A percentile compares a stretch with the other conserved stretches of the same genome.
Evolutionary conservation across 2,888 invertebrate genomes (phyloP).

Genomic region (Leptinotarsa tumamoca): DNA sequence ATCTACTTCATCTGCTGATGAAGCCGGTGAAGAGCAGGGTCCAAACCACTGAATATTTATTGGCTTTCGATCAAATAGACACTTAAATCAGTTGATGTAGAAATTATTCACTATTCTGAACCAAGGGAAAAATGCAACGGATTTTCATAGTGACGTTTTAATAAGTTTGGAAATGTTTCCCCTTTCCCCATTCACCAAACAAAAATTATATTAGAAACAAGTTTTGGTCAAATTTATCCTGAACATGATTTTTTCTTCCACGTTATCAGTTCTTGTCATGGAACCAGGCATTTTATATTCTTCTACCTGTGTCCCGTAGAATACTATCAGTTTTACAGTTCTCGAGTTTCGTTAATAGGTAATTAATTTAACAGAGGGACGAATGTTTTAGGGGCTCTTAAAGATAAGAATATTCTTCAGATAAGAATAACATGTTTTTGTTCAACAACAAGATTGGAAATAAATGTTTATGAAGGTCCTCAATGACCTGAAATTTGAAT

Average conservation of each 20-base stretch:
- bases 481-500: slow-evolving; percentile 39
- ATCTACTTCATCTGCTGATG: too few relatives aligned
- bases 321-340: slow-evolving; percentile 47
- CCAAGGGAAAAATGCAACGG: too few relatives aligned
- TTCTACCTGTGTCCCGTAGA: slow-evolving; percentile 47
- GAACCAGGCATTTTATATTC: slow-evolving; percentile 41
- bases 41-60: too few relatives aligned
- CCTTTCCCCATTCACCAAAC: slow-evolving; percentile 12
- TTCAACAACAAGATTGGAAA: slow-evolving; percentile 43
- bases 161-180: not conserved
- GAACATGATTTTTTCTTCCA: slow-evolving; percentile 37
- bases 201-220: slow-evolving; percentile 20
- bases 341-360: slow-evolving; percentile 49
- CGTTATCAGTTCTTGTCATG: slow-evolving; percentile 38
- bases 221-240: slow-evolving; percentile 30
- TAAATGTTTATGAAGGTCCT: slow-evolving; percentile 47
- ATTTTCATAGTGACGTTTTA: too few relatives aligned
- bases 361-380: slow-evolving; percentile 54
- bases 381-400: slow-evolving; percentile 49
- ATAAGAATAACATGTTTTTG: slow-evolving; percentile 47
- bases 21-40: too few relatives aligned
- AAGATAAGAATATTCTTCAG: slow-evolving; percentile 47
- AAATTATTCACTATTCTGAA: too few relatives aligned
- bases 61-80: too few relatives aligned
- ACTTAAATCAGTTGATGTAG: too few relatives aligned